Evolutionary conservation across 1,140 invertebrate genomes (phyloP).

Genomic region (Atopsyche davidsoni): DNA sequence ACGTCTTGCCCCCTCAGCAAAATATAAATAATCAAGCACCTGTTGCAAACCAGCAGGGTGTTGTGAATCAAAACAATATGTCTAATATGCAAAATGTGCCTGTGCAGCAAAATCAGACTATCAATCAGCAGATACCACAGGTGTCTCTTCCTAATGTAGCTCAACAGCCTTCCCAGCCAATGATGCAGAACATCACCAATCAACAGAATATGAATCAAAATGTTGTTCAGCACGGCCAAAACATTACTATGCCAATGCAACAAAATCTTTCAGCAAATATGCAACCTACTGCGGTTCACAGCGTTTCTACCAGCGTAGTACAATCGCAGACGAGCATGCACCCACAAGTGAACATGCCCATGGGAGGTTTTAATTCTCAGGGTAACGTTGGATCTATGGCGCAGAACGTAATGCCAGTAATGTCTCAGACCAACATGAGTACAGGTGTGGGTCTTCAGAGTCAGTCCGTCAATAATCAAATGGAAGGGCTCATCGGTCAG

Average conservation of each 20-base stretch:
- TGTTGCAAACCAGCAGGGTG: conserved; percentile 15
- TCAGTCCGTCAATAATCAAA: conserved; percentile 22
- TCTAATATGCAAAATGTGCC: conserved; percentile 27
- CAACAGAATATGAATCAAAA: conserved; percentile 22
- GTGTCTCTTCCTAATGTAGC: conserved; percentile 34
- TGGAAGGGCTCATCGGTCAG: conserved; percentile 31
- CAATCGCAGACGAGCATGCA: conserved; percentile 45
- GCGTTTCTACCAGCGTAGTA: conserved; percentile 38
- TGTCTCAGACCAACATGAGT: conserved; percentile 44
- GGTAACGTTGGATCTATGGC: conserved; percentile 23
- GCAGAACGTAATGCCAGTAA: conserved; percentile 40
- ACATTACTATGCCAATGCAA: conserved; percentile 48
- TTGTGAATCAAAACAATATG: conserved; percentile 20
- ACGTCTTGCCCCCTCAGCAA: conserved; percentile 44
- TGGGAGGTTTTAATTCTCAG: conserved; percentile 23
- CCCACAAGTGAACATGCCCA: conserved; percentile 24
- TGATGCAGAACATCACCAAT: conserved; percentile 29
- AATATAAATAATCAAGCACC: conserved; percentile 34
- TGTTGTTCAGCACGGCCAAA: conserved; percentile 33
- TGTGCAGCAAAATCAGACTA: conserved; percentile 22
- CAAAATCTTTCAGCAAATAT: conserved; percentile 42
- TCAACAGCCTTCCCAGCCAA: conserved; percentile 20
- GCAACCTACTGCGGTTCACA: conserved; percentile 40
- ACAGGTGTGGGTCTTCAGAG: conserved; percentile 28
- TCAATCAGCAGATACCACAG: conserved; percentile 36